A percentile compares a stretch with the other conserved stretches of the same genome.
These are phyloP conservation scores for Netelia inedita DNA, from an alignment of 2,888 invertebrate genomes.

Conservation along the genomic window DNA sequence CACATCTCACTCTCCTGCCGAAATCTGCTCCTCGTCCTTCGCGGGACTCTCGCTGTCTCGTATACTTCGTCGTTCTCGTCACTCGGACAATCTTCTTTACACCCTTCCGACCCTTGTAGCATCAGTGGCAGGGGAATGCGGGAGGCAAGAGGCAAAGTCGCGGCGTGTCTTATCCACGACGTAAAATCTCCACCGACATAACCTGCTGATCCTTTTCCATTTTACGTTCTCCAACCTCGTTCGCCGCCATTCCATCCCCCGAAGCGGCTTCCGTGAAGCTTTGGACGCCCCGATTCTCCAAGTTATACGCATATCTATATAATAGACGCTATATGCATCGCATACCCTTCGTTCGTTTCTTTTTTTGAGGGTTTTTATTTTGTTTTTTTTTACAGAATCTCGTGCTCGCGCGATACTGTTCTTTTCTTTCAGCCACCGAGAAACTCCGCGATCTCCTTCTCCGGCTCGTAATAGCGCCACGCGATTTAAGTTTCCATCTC, in stretches of 20 bases:
- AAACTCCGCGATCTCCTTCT: neutral
- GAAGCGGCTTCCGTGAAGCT: conserved; percentile 65
- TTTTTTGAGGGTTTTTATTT: neutral
- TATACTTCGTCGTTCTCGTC: conserved; percentile 60
- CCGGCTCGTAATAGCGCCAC: neutral
- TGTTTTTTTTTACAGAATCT: neutral
- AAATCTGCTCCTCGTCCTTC: conserved; percentile 8
- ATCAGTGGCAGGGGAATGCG: neutral
- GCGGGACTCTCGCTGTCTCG: conserved; percentile 37
- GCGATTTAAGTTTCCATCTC: conserved; percentile 20
- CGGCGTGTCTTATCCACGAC: conserved; percentile 20
- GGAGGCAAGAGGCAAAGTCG: neutral
- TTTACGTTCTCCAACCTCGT: conserved; percentile 57
- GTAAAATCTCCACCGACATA: conserved; percentile 40
- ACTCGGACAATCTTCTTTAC: conserved; percentile 53
- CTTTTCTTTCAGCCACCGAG: neutral
- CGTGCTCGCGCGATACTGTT: neutral
- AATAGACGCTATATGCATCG: conserved; percentile 11
- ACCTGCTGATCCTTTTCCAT: conserved; percentile 71
- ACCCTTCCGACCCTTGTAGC: neutral
- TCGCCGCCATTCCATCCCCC: conserved; percentile 66
- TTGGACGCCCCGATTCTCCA: conserved; percentile 52
- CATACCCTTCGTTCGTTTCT: conserved; percentile 16
- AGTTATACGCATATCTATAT: conserved; percentile 4
- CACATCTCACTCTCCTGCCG: neutral